phyloP scores from a whole-genome alignment of 2,797 vertebrate species.

The Masticophis lateralis region DNA sequence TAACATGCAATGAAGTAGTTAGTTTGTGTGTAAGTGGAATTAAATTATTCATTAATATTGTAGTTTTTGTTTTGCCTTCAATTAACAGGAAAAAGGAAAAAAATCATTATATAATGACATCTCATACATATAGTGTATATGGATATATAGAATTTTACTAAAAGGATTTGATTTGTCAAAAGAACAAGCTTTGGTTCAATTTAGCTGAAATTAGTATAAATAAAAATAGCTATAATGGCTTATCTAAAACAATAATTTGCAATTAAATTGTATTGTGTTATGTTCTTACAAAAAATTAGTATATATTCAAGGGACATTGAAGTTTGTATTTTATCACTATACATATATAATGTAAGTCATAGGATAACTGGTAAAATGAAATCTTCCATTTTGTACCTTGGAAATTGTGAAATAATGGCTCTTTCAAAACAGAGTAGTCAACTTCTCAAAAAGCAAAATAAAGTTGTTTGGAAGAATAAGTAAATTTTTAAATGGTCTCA shows the following conservation, averaged over 20 bases:
- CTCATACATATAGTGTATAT: not conserved
- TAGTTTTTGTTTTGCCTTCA: not conserved
- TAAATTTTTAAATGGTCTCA: not conserved
- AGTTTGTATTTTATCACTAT: not conserved
- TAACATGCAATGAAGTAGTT: not conserved
- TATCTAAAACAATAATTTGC: not conserved
- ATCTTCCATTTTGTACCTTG: not conserved
- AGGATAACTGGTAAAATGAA: not conserved
- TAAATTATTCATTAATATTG: not conserved
- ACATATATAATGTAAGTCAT: not conserved
- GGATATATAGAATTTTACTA: not conserved
- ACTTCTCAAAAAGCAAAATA: not conserved
- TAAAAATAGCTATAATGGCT: not conserved
- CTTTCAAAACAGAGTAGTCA: not conserved
- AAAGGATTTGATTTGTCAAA: not conserved
- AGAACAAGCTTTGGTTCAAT: not conserved
- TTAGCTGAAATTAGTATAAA: not conserved
- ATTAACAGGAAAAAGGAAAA: not conserved
- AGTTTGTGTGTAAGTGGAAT: not conserved
- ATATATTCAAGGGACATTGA: not conserved
- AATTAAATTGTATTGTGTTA: not conserved
- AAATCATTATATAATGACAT: not conserved
- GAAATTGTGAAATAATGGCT: not conserved
- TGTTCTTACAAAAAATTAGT: not conserved
- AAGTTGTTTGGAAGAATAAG: not conserved